A percentile compares a stretch with the other conserved stretches of the same genome.
Evolutionary conservation across 2,888 invertebrate genomes (phyloP).

Genomic region (Tetragonisca angustula): DNA sequence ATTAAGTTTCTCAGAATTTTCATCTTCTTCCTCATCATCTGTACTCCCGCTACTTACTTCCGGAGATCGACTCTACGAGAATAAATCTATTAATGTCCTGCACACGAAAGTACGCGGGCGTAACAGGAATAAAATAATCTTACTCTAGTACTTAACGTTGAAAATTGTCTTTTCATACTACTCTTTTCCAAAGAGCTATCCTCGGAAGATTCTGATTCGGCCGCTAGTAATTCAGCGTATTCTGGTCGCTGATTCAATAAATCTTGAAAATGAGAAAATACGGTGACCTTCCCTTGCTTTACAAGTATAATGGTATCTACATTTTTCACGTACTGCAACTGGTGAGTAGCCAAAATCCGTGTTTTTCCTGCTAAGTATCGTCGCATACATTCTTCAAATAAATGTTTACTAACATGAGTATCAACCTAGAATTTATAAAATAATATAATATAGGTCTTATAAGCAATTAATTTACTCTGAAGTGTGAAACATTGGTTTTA

Average conservation of each 20-base stretch:
- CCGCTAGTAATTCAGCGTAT: slow-evolving; percentile 74
- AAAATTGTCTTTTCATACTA: slow-evolving; percentile 75
- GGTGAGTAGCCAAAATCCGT: slow-evolving; percentile 91
- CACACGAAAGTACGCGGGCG: not conserved
- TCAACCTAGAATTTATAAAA: slow-evolving; percentile 85
- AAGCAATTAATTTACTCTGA: not conserved
- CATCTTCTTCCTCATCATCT: slow-evolving; percentile 77
- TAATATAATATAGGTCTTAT: not conserved
- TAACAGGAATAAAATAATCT: slow-evolving; percentile 27
- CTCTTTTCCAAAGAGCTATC: slow-evolving; percentile 71
- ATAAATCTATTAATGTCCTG: slow-evolving; percentile 4
- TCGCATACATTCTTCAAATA: slow-evolving; percentile 90
- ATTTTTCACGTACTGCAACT: slow-evolving; percentile 88
- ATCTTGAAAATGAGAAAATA: slow-evolving; percentile 77
- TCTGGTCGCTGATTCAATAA: slow-evolving; percentile 76
- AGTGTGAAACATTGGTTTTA: slow-evolving; percentile 33
- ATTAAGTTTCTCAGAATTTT: slow-evolving; percentile 72
- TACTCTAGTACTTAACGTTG: slow-evolving; percentile 79
- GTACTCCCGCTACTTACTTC: slow-evolving; percentile 75
- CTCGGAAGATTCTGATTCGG: slow-evolving; percentile 73
- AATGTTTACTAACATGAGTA: slow-evolving; percentile 89
- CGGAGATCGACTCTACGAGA: slow-evolving; percentile 78
- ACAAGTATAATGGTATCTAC: slow-evolving; percentile 79
- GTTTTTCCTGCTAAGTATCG: slow-evolving; percentile 89
- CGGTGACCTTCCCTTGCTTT: slow-evolving; percentile 77